These are phyloP conservation scores for Ciconia stormi DNA, from an alignment of 2,113 vertebrate genomes.

Conservation along the genomic window DNA sequence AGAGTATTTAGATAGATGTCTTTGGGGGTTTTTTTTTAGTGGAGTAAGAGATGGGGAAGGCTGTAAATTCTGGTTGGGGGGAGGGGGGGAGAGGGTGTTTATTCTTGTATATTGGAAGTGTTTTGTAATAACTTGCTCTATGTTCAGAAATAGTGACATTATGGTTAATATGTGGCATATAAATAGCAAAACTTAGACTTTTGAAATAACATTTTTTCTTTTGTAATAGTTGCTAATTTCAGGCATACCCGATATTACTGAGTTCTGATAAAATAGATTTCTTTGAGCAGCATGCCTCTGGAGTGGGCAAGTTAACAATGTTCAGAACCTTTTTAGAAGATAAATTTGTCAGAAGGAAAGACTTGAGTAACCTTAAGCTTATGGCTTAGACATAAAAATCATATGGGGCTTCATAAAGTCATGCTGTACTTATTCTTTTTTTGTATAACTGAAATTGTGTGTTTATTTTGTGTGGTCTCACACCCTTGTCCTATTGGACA, in stretches of 20 bases:
- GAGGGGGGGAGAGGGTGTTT: rapidly evolving
- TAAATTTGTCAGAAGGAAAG: background rate
- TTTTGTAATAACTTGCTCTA: background rate
- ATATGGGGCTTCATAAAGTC: background rate
- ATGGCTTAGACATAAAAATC: background rate
- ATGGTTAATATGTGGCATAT: background rate
- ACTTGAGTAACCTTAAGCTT: background rate
- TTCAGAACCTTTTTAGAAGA: background rate
- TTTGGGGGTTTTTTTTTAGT: background rate
- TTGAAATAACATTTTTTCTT: background rate
- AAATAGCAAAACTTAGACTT: background rate
- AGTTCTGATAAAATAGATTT: background rate
- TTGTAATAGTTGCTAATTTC: background rate
- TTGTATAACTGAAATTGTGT: background rate
- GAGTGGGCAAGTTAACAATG: background rate
- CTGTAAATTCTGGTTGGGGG: background rate
- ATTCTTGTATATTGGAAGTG: background rate
- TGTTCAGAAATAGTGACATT: background rate
- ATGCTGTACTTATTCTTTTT: background rate
- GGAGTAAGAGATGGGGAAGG: background rate
- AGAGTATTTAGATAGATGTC: background rate
- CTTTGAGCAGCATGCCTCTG: background rate
- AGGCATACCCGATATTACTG: background rate
- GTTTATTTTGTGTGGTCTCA: background rate
- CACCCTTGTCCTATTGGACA: background rate